A percentile compares a stretch with the other conserved stretches of the same genome.
Evolutionary conservation across 2,888 invertebrate genomes (phyloP).

Genomic region (Microplitis manilae): DNA sequence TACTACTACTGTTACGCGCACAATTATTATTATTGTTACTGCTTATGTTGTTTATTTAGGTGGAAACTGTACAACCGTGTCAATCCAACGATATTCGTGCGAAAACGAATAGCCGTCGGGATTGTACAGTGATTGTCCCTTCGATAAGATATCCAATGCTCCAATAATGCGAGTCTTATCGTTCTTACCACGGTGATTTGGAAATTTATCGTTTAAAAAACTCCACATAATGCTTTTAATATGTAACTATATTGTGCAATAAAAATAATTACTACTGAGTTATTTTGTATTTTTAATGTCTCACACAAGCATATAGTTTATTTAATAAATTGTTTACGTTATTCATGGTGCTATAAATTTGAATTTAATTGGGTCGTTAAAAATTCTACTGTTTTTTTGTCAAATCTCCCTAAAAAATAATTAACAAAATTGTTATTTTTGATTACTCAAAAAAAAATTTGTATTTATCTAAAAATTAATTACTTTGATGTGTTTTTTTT

Average conservation of each 20-base stretch:
- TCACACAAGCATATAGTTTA: neutral
- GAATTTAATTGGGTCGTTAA: too few species aligned
- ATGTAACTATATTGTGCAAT: neutral
- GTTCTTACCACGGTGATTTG: neutral
- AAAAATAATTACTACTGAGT: neutral
- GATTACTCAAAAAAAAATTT: too few species aligned
- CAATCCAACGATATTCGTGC: slow-evolving; percentile 6
- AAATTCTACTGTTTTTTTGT: too few species aligned
- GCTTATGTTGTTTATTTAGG: neutral
- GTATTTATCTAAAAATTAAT: too few species aligned
- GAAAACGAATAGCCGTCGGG: neutral
- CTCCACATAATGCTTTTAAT: neutral
- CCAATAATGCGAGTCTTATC: neutral
- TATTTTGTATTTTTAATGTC: neutral
- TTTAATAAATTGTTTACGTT: neutral
- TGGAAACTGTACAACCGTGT: slow-evolving; percentile 2
- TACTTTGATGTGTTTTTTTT: too few species aligned
- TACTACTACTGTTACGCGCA: neutral
- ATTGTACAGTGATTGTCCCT: neutral
- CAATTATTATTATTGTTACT: neutral
- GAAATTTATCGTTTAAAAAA: neutral
- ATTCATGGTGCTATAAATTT: too few species aligned
- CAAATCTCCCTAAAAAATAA: too few species aligned
- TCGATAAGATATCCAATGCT: neutral
- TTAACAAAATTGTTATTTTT: too few species aligned